These are phyloP conservation scores for Philereme transversata DNA, from an alignment of 2,888 invertebrate genomes.

Conservation along the genomic window DNA sequence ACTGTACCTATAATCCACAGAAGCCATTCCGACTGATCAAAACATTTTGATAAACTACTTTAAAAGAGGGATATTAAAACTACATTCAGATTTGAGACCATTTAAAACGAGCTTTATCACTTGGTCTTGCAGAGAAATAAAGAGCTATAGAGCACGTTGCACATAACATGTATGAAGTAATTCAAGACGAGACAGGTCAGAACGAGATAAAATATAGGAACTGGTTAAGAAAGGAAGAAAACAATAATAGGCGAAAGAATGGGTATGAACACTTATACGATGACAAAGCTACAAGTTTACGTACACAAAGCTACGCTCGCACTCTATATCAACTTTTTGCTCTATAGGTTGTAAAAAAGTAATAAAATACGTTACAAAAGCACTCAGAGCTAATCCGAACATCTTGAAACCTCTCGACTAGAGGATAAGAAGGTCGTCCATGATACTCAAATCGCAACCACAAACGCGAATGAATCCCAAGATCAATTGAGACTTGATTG, in stretches of 20 bases:
- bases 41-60: slow-evolving; percentile 20
- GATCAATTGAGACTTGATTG: slow-evolving; percentile 21
- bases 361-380: slow-evolving; percentile 49
- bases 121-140: slow-evolving; percentile 8
- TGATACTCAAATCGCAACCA: slow-evolving; percentile 35
- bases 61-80: too few species aligned
- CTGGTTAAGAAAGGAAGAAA: too few species aligned
- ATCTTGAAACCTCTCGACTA: slow-evolving; percentile 46
- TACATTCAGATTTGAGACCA: neutral
- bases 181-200: too few species aligned
- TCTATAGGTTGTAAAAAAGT: slow-evolving; percentile 20
- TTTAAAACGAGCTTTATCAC: slow-evolving; percentile 6
- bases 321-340: neutral
- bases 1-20: slow-evolving; percentile 6
- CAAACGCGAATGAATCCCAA: slow-evolving; percentile 20
- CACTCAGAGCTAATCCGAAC: slow-evolving; percentile 51
- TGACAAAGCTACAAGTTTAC: too few species aligned
- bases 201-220: too few species aligned
- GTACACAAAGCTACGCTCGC: neutral
- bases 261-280: too few species aligned
- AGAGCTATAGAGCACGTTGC: too few species aligned
- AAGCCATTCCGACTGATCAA: slow-evolving; percentile 17
- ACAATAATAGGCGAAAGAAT: neutral
- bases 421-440: slow-evolving; percentile 43
- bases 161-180: too few species aligned